phyloP scores from a whole-genome alignment of 2,797 vertebrate genomes.

The Oophaga sylvatica region DNA sequence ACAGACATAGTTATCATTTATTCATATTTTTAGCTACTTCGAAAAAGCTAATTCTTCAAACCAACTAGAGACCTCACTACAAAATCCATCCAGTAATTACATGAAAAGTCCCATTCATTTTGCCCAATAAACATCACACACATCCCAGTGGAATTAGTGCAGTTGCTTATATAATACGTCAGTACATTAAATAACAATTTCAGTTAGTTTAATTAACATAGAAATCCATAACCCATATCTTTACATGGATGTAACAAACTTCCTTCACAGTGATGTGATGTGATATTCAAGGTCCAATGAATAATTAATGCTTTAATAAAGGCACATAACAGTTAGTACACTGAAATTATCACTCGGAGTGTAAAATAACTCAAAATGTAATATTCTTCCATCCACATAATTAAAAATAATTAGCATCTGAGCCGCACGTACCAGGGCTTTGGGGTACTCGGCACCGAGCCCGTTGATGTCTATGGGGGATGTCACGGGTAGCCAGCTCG shows the following conservation, averaged over 20 bases:
- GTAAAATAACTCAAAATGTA: slow-evolving; percentile 21
- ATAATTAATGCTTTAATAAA: slow-evolving; percentile 35
- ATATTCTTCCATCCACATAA: slow-evolving; percentile 29
- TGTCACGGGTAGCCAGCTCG: too few species aligned
- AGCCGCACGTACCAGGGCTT: too few species aligned
- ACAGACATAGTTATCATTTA: not conserved
- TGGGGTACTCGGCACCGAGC: too few species aligned
- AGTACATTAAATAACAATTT: not conserved
- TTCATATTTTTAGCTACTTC: not conserved
- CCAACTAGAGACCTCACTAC: not conserved
- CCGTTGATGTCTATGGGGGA: too few species aligned
- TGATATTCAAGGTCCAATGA: slow-evolving; percentile 10
- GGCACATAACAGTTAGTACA: slow-evolving; percentile 30
- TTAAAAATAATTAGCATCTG: slow-evolving; percentile 37
- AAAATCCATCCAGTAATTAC: not conserved
- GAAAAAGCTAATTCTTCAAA: not conserved
- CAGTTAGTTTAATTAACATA: not conserved
- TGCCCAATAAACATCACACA: not conserved
- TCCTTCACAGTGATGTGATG: not conserved
- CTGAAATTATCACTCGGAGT: slow-evolving; percentile 10
- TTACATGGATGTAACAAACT: not conserved
- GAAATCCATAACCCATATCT: not conserved
- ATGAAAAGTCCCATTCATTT: not conserved
- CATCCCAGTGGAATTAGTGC: too few species aligned
- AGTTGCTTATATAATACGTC: not conserved